Percentiles rank a stretch among this genome's conserved stretches.
Conservation (phyloP, 2,113 vertebrate species). For the Pavo muticus region DNA sequence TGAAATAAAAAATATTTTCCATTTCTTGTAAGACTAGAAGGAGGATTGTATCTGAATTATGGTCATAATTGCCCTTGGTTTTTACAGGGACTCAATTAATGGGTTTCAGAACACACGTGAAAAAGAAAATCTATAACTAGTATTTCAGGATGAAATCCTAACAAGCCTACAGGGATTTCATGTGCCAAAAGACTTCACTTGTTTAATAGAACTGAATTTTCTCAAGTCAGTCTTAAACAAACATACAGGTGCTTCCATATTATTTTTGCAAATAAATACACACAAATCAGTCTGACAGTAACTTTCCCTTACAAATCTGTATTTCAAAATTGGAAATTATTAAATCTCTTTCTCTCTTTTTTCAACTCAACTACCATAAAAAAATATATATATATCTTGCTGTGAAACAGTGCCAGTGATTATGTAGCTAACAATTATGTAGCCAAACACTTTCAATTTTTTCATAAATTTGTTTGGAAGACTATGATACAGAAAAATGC, state of each 20-base stretch:
- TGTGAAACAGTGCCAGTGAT: background rate
- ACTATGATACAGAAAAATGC: background rate
- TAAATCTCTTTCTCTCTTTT: background rate
- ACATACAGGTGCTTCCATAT: background rate
- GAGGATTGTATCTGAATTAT: background rate
- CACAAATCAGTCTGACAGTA: background rate
- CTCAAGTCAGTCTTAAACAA: background rate
- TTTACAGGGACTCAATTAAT: background rate
- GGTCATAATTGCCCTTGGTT: background rate
- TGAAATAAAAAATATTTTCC: background rate
- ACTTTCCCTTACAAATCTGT: background rate
- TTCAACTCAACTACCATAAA: background rate
- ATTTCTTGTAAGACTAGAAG: background rate
- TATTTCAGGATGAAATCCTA: background rate
- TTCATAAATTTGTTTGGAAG: background rate
- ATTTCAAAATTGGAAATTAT: background rate
- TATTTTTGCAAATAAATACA: background rate
- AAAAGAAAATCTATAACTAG: background rate
- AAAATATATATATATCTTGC: background rate
- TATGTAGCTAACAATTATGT: background rate
- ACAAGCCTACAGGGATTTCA: background rate
- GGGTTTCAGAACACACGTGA: background rate
- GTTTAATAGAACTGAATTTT: background rate
- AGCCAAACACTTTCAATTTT: background rate
- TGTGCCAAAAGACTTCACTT: background rate